Base-by-base conservation (phyloP, 2,888 invertebrate species). In the Ferrisia virgata region DNA sequence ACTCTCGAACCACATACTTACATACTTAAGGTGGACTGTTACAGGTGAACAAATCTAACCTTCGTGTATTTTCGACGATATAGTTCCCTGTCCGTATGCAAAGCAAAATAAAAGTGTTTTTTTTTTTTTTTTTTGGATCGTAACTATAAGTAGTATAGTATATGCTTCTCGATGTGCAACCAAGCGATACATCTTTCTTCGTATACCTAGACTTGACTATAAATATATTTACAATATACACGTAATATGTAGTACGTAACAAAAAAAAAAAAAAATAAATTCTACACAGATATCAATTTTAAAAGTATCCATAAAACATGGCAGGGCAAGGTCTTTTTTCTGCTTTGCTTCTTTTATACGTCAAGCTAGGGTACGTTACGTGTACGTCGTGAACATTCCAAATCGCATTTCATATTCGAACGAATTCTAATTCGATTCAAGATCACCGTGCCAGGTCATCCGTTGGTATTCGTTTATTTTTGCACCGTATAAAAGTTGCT, bases 321-420 rank as follows among this genome's bases (percentile, higher is more conserved):
- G 3, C 43, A 4, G 18, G 18, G 15, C 47, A 1, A 3, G 0
- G n/a, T 18, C 18, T 47, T 40, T 40, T 13, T 40, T 40, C 40
- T 40, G n/a, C 40, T 40, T 40, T 11, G 13, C 40, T 40, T 9
- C 13, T 40, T 40, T 40, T 47, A 18, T 18, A 2, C 43, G 0
- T 43, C 47, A n/a, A n/a, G n/a, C n/a, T n/a, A n/a, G n/a, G n/a
- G n/a, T n/a, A n/a, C n/a, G n/a, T n/a, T n/a, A n/a, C n/a, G n/a
- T n/a, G n/a, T n/a, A n/a, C n/a, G n/a, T n/a, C n/a, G n/a, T n/a
- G n/a, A n/a, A 64, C 58, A 28, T 64, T 64, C 58, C 58, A 64
- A 64, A 64, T 64, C 58, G 58, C 25, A 64, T 64, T 64, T 64
- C 58, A 64, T 28, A 64, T 64, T 64, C 58, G 58, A 64, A 64